A percentile compares a stretch with the other conserved stretches of the same genome.
These are phyloP conservation scores for Lepidurus apus DNA, from an alignment of 1,140 invertebrate genomes.

Conservation along the genomic window DNA sequence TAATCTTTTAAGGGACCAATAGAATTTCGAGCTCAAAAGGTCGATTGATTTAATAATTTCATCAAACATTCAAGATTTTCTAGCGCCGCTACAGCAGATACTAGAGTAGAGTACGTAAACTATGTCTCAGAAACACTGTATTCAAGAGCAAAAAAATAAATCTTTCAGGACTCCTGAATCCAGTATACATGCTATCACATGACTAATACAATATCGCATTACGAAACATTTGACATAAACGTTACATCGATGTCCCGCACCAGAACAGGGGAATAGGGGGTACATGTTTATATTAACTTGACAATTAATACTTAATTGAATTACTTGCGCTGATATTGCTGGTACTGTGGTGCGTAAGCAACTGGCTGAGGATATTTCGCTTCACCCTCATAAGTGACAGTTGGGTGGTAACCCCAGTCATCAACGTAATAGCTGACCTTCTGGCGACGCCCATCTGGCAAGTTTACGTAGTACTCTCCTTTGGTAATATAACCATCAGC, in stretches of 20 bases:
- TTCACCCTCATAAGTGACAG: slow-evolving; percentile 27
- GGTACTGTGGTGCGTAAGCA: slow-evolving; percentile 11
- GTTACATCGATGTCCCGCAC: slow-evolving; percentile 12
- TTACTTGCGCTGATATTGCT: neutral
- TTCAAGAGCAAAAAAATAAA: neutral
- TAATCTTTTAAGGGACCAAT: too few relatives aligned
- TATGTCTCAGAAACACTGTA: neutral
- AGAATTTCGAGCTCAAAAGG: too few relatives aligned
- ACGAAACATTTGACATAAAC: neutral
- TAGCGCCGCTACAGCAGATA: too few relatives aligned
- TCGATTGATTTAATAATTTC: too few relatives aligned
- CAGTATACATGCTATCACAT: neutral
- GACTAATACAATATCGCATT: neutral
- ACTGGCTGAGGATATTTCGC: slow-evolving; percentile 27
- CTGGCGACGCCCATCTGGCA: slow-evolving; percentile 29
- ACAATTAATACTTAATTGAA: neutral
- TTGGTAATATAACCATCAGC: neutral
- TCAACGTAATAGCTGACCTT: slow-evolving; percentile 29
- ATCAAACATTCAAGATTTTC: too few relatives aligned
- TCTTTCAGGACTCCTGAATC: neutral
- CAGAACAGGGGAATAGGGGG: neutral
- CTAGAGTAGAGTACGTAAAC: too few relatives aligned
- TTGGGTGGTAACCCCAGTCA: slow-evolving; percentile 17
- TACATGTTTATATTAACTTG: neutral
- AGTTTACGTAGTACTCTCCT: slow-evolving; percentile 28